Base-by-base conservation (phyloP, 2,113 vertebrate species). In the Gracilinanus agilis region DNA sequence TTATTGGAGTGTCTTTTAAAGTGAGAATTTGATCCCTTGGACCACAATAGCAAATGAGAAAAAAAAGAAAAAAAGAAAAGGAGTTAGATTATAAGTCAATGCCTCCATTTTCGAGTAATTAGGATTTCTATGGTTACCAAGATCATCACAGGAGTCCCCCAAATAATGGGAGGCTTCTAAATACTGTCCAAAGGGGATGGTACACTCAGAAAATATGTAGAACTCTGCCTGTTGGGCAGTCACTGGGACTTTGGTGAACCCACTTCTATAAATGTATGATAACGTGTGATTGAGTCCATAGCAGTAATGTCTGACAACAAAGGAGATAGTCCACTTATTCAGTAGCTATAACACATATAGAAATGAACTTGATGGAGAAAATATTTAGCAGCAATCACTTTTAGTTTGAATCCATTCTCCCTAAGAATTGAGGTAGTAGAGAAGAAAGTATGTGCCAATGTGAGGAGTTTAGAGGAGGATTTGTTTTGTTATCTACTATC, bases 11-110 rank as follows among this genome's bases (percentile, higher is more conserved):
- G 44, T 40, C 53, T 93, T 95, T 56, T 94, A 88, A 27, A 44
- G 29, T 55, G 90, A 90, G 9, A 29, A 34, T 89, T 88, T 55
- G 55, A 93, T 92, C 54, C 93, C 25, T 93, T 91, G 27, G 34
- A 21, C 55, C 53, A 90, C 44, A 89, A 90, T 90, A 55, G 61
- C 54, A 55, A 83, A 95, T 49, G 5, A 54, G 34, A 75, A 56
- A 93, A 93, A 92, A 24, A 49, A 54, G 34, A 75, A 56, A 93
- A 93, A 92, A 24, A 16, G n/a, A 54, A 11, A 93, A n/a, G 49
- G 29, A 95, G 53, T 23, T 10, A 89, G 19, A 4, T 9, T 10
- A 61, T 53, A n/a, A 11, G 27, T 67, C 1, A 23, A 75, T 34
- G 83, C 49, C 67, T 8, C 34, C 67, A 90, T 44, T 94, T 93